Conservation (phyloP, 2,797 vertebrate genomes). For the Loris lydekkerianus region DNA sequence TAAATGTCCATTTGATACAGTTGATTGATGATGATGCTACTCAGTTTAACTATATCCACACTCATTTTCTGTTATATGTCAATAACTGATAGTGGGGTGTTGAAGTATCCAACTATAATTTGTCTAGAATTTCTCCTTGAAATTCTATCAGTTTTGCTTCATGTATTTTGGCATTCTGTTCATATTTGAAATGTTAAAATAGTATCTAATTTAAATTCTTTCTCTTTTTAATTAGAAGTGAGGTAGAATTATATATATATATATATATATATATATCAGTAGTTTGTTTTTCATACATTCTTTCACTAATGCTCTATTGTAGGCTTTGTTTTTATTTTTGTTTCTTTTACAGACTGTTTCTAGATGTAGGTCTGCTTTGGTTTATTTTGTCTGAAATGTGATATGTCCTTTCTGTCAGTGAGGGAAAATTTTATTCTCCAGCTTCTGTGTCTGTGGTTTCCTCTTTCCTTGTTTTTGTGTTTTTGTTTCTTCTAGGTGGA, state of each 20-base stretch:
- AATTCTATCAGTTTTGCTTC: neutral
- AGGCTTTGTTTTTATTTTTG: constrained; percentile 43
- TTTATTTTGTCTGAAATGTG: constrained; percentile 24
- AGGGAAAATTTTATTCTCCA: neutral
- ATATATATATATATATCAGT: neutral
- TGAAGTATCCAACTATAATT: neutral
- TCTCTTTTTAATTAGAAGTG: constrained; percentile 56
- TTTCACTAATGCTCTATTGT: constrained; percentile 31
- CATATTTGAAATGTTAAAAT: constrained; percentile 59
- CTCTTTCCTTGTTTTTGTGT: neutral
- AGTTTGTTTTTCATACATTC: constrained; percentile 51
- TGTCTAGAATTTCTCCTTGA: neutral
- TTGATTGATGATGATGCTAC: neutral
- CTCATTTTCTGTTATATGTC: neutral
- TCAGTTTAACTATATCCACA: constrained; percentile 19
- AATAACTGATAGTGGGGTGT: neutral
- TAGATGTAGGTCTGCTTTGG: constrained; percentile 47
- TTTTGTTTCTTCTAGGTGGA: neutral
- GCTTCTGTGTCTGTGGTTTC: neutral
- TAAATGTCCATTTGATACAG: neutral
- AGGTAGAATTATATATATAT: neutral
- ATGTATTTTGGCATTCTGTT: constrained; percentile 22
- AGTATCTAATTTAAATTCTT: constrained; percentile 40
- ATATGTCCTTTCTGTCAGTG: neutral
- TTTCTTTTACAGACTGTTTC: constrained; percentile 34